Percentiles rank a stretch among this genome's conserved stretches.
Conservation (phyloP, 1,140 invertebrate genomes). For the Drosophila melanogaster region Release_6_plus_ISO1_MT NT_033779.5:15693501-15694000, state of each 20-base stretch:
- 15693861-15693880: no score
- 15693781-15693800: neutral
- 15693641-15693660: constrained; percentile 57
- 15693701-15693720: neutral
- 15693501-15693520: constrained; percentile 16
- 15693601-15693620: constrained; percentile 75
- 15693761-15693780: neutral
- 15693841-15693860: no score
- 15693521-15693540: constrained; percentile 23
- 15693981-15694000: neutral
- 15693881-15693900: no score
- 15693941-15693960: neutral
- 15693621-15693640: constrained; percentile 76
- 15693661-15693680: neutral
- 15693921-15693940: neutral
- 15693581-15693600: constrained; percentile 54
- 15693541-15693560: neutral
- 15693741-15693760: no score
- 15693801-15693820: no score
- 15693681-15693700: constrained; percentile 1
- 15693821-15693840: no score
- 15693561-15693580: neutral
- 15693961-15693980: neutral
- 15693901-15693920: no score
- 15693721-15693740: neutral